Percentiles rank a stretch among this genome's conserved stretches.
Conservation (phyloP, 1,140 invertebrate genomes). For the Drosophila neocordata region DNA sequence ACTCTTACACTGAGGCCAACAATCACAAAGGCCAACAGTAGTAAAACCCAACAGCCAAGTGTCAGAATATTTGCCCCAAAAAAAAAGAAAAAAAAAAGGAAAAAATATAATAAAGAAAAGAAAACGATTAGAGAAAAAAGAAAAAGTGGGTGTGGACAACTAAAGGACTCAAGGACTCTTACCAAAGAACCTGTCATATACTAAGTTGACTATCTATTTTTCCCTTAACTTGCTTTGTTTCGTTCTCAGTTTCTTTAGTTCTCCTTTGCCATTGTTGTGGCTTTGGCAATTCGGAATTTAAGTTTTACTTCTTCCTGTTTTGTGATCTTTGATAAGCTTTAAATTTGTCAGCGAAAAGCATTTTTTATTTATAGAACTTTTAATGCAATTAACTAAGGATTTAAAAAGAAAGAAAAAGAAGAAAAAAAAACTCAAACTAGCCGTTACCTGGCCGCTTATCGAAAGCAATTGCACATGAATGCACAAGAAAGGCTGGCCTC, state of each 20-base stretch:
- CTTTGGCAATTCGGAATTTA: slow-evolving; percentile 58
- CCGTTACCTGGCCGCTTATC: slow-evolving; percentile 38
- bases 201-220: slow-evolving; percentile 18
- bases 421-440: background rate
- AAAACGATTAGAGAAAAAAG: background rate
- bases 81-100: background rate
- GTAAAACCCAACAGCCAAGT: slow-evolving; percentile 57
- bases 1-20: slow-evolving; percentile 22
- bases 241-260: slow-evolving; percentile 1
- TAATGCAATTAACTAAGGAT: background rate
- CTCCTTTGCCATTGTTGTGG: slow-evolving; percentile 26
- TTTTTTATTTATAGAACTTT: no score
- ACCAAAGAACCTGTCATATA: slow-evolving; percentile 41
- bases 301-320: slow-evolving; percentile 27
- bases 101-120: background rate
- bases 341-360: slow-evolving; percentile 6
- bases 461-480: slow-evolving; percentile 52
- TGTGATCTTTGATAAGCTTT: slow-evolving; percentile 37
- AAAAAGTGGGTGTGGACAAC: background rate
- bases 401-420: background rate
- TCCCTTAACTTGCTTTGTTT: slow-evolving; percentile 14
- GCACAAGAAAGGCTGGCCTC: slow-evolving; percentile 38
- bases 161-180: slow-evolving; percentile 58
- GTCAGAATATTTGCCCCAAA: slow-evolving; percentile 65
- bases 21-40: slow-evolving; percentile 56